A percentile compares a stretch with the other conserved stretches of the same genome.
Conservation (phyloP, 2,797 vertebrate genomes). For the Phrynocephalus forsythii region DNA sequence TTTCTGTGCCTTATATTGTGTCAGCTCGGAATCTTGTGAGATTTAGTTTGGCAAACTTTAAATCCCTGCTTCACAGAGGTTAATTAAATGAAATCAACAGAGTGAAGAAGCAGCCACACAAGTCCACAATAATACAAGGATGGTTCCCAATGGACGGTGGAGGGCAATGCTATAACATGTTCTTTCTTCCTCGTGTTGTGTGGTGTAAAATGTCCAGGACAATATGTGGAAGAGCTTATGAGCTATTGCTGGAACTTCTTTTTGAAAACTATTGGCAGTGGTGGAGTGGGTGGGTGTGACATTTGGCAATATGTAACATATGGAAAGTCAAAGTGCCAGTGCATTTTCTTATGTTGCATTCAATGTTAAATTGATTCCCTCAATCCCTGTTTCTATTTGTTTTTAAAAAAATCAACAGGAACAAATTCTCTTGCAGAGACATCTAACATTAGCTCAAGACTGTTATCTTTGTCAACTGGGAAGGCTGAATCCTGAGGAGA, state of each 20-base stretch:
- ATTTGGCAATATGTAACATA: constrained; percentile 63
- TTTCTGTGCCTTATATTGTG: constrained; percentile 64
- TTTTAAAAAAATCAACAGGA: neutral
- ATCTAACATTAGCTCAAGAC: constrained; percentile 6
- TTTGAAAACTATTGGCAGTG: constrained; percentile 28
- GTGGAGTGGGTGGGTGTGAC: neutral
- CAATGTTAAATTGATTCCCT: constrained; percentile 51
- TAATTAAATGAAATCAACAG: constrained; percentile 75
- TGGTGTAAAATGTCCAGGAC: constrained; percentile 51
- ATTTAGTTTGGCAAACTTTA: constrained; percentile 70
- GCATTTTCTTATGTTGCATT: constrained; percentile 34
- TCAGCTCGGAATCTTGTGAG: constrained; percentile 62
- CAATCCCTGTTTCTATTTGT: constrained; percentile 38
- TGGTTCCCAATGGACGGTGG: constrained; percentile 61
- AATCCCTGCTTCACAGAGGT: constrained; percentile 67
- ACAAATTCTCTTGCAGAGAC: constrained; percentile 4
- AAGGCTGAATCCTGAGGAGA: constrained; percentile 2
- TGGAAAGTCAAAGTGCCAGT: constrained; percentile 61
- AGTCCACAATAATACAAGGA: constrained; percentile 60
- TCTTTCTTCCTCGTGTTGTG: constrained; percentile 48
- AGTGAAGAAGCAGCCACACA: constrained; percentile 67
- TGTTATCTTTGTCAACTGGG: neutral
- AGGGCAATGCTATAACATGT: constrained; percentile 46
- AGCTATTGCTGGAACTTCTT: constrained; percentile 48
- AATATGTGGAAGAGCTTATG: constrained; percentile 54